Evolutionary conservation across 2,113 vertebrate genomes (phyloP).

Genomic region (Lampris incognitus): DNA sequence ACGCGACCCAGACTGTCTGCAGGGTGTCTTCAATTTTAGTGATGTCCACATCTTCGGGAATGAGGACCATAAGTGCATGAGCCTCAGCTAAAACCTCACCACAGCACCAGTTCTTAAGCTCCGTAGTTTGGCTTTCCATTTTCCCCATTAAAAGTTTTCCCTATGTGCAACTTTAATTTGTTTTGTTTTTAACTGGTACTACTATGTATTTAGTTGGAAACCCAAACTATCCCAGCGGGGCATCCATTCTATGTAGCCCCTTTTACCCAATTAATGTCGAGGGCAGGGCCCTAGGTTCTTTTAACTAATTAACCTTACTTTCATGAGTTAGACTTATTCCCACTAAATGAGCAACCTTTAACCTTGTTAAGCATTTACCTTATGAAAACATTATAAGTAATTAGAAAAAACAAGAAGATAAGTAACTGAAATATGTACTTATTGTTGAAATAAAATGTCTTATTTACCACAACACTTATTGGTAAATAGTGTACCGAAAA

Average conservation of each 20-base stretch:
- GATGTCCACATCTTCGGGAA: not conserved
- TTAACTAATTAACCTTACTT: no score
- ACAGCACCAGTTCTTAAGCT: not conserved
- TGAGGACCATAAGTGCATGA: not conserved
- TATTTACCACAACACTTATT: no score
- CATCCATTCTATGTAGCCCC: constrained; percentile 12
- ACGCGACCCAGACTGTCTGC: constrained; percentile 4
- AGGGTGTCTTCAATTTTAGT: constrained; percentile 22
- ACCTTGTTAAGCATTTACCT: no score
- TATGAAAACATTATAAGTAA: no score
- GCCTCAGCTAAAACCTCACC: not conserved
- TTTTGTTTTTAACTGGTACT: not conserved
- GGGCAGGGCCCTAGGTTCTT: no score
- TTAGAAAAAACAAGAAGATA: no score
- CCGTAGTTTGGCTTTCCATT: not conserved
- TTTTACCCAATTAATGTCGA: no score
- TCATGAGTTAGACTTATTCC: no score
- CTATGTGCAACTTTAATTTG: not conserved
- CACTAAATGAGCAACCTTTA: no score
- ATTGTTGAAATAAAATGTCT: no score
- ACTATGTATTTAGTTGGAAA: not conserved
- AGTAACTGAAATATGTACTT: no score
- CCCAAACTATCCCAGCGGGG: constrained; percentile 1
- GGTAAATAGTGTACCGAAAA: no score
- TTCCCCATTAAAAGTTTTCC: not conserved